These are phyloP conservation scores for Cheilosia pagana DNA, from an alignment of 2,888 invertebrate genomes.

Conservation along the genomic window DNA sequence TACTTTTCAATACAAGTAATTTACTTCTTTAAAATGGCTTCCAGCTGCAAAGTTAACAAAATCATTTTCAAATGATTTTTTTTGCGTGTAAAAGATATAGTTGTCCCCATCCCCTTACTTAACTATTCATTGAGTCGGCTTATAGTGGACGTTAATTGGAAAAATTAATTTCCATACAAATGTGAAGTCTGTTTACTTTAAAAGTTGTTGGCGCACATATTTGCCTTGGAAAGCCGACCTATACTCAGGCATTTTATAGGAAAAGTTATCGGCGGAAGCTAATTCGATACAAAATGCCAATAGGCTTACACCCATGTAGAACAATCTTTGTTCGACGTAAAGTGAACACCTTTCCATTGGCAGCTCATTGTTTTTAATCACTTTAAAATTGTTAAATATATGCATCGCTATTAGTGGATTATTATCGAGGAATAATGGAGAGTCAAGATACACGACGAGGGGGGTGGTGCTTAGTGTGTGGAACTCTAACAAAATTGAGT, in stretches of 20 bases:
- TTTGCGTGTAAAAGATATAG: too few species aligned
- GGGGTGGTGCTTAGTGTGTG: neutral
- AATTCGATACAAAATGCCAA: neutral
- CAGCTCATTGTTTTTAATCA: slow-evolving; percentile 61
- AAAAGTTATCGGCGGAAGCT: slow-evolving; percentile 37
- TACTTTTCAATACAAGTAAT: too few species aligned
- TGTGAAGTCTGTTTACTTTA: too few species aligned
- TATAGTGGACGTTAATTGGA: too few species aligned
- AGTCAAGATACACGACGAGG: slow-evolving; percentile 1
- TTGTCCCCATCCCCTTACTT: too few species aligned
- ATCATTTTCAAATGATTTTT: too few species aligned
- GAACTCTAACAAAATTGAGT: neutral
- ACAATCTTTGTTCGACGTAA: slow-evolving; percentile 16
- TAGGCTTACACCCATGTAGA: slow-evolving; percentile 1
- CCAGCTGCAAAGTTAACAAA: too few species aligned
- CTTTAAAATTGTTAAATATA: slow-evolving; percentile 65
- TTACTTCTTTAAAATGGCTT: too few species aligned
- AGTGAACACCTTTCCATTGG: slow-evolving; percentile 23
- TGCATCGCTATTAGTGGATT: slow-evolving; percentile 56
- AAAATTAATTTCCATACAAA: too few species aligned
- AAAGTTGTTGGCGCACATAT: too few species aligned
- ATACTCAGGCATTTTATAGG: neutral
- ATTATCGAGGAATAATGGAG: slow-evolving; percentile 52
- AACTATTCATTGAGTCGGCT: too few species aligned
- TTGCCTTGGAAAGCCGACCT: too few species aligned